Conservation (phyloP, 2,888 invertebrate genomes). For the Cheilosia soror region DNA sequence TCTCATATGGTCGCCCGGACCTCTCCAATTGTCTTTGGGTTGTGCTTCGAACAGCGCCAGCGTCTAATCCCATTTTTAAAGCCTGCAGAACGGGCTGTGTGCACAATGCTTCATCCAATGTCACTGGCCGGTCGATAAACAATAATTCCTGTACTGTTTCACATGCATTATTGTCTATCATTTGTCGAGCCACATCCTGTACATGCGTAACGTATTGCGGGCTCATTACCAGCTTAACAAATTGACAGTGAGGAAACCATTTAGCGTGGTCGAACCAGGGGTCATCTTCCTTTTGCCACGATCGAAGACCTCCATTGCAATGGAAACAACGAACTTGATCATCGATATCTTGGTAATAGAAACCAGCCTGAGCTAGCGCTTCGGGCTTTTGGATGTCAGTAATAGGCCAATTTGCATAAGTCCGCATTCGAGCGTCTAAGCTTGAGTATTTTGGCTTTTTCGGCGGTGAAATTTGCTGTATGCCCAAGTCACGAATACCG, state of each 20-base stretch:
- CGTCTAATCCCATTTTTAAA: constrained; percentile 86
- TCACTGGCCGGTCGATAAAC: constrained; percentile 64
- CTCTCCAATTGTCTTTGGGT: constrained; percentile 85
- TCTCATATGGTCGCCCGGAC: constrained; percentile 87
- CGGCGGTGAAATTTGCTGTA: constrained; percentile 84
- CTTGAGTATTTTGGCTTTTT: constrained; percentile 88
- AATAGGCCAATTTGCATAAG: constrained; percentile 91
- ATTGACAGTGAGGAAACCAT: constrained; percentile 96
- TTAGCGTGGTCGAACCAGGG: constrained; percentile 97
- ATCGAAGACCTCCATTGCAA: constrained; percentile 95
- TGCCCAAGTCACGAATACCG: constrained; percentile 86
- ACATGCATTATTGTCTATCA: constrained; percentile 60
- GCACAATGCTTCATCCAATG: constrained; percentile 84
- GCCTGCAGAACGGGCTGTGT: constrained; percentile 85
- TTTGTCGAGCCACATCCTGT: constrained; percentile 76
- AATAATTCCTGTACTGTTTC: constrained; percentile 46
- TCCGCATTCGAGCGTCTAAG: constrained; percentile 88
- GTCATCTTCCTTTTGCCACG: constrained; percentile 95
- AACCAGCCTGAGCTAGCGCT: constrained; percentile 93
- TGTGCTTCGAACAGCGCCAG: constrained; percentile 86
- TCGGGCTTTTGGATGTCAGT: constrained; percentile 90
- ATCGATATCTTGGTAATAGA: constrained; percentile 91
- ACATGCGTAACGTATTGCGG: constrained; percentile 88
- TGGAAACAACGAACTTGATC: constrained; percentile 95
- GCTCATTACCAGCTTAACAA: constrained; percentile 92